Percentiles rank a stretch among this genome's conserved stretches.
Evolutionary conservation across 2,797 vertebrate genomes (phyloP).

Genomic region (Sebastes oblongus): DNA sequence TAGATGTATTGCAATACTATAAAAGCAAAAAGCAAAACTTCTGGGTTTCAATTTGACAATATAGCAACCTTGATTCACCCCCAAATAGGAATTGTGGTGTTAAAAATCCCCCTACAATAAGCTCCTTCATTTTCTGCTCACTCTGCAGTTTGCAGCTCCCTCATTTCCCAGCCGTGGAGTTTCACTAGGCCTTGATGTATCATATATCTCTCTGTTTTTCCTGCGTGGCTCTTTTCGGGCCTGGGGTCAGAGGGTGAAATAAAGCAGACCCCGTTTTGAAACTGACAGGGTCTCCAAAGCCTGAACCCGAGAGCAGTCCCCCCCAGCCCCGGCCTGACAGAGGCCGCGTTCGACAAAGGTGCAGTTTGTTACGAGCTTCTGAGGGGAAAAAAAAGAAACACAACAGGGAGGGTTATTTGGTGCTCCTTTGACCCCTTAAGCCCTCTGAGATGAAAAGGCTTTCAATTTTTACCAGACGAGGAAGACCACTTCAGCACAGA

Average conservation of each 20-base stretch:
- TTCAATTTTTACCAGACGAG: constrained; percentile 80
- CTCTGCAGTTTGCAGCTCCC: constrained; percentile 74
- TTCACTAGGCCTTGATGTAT: constrained; percentile 81
- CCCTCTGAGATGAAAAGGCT: constrained; percentile 82
- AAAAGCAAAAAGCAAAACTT: constrained; percentile 29
- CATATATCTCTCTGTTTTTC: constrained; percentile 84
- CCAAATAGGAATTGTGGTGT: constrained; percentile 45
- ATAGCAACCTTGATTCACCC: constrained; percentile 53
- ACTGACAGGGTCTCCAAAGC: constrained; percentile 82
- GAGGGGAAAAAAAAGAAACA: constrained; percentile 61
- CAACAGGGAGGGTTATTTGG: constrained; percentile 81
- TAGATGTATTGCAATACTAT: not conserved
- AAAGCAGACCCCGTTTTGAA: constrained; percentile 86
- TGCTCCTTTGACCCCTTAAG: constrained; percentile 83
- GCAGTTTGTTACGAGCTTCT: constrained; percentile 82
- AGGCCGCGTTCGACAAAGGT: constrained; percentile 82
- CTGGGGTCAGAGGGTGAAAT: constrained; percentile 84
- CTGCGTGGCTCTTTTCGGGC: constrained; percentile 80
- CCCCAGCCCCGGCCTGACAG: constrained; percentile 72
- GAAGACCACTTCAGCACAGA: constrained; percentile 76
- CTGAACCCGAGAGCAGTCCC: constrained; percentile 78
- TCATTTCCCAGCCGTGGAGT: constrained; percentile 76
- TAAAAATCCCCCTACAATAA: constrained; percentile 71
- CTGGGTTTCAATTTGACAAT: constrained; percentile 31
- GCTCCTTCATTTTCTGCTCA: constrained; percentile 78